Evolutionary conservation across 2,888 invertebrate genomes (phyloP).

Genomic region (Phanerotoma sp.): DNA sequence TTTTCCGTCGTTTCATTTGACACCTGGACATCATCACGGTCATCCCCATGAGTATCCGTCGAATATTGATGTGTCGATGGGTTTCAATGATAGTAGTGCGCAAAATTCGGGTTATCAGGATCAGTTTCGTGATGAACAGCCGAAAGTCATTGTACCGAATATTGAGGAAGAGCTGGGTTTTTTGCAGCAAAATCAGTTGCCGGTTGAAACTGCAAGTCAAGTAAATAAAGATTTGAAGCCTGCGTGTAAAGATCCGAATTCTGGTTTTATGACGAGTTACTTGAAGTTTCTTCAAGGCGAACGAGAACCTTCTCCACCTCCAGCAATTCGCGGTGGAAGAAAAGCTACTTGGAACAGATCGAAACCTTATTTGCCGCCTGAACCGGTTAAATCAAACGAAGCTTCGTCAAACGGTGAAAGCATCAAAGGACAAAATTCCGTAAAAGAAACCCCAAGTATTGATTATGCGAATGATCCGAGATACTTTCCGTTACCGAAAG

Average conservation of each 20-base stretch:
- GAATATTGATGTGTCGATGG: slow-evolving; percentile 66
- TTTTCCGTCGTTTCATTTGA: slow-evolving; percentile 74
- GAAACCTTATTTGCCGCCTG: slow-evolving; percentile 48
- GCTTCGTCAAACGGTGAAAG: slow-evolving; percentile 38
- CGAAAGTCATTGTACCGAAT: slow-evolving; percentile 85
- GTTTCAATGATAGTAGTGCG: slow-evolving; percentile 31
- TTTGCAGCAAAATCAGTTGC: slow-evolving; percentile 58
- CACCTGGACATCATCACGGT: slow-evolving; percentile 58
- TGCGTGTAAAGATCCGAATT: slow-evolving; percentile 62
- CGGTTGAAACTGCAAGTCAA: slow-evolving; percentile 55
- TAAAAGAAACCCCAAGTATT: slow-evolving; percentile 59
- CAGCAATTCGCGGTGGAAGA: slow-evolving; percentile 67
- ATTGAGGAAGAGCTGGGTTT: slow-evolving; percentile 87
- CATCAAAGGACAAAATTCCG: slow-evolving; percentile 42
- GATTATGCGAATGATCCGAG: slow-evolving; percentile 67
- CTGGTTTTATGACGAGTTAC: slow-evolving; percentile 86
- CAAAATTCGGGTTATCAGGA: slow-evolving; percentile 29
- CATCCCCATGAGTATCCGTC: slow-evolving; percentile 67
- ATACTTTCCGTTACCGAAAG: slow-evolving; percentile 73
- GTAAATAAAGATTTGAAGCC: slow-evolving; percentile 66
- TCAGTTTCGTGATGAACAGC: slow-evolving; percentile 67
- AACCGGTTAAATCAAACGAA: slow-evolving; percentile 39
- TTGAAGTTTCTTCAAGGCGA: slow-evolving; percentile 83
- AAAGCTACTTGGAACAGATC: slow-evolving; percentile 68
- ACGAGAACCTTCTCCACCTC: slow-evolving; percentile 78